Conservation (phyloP, 2,797 vertebrate genomes). For the Margarornis squamiger region DNA sequence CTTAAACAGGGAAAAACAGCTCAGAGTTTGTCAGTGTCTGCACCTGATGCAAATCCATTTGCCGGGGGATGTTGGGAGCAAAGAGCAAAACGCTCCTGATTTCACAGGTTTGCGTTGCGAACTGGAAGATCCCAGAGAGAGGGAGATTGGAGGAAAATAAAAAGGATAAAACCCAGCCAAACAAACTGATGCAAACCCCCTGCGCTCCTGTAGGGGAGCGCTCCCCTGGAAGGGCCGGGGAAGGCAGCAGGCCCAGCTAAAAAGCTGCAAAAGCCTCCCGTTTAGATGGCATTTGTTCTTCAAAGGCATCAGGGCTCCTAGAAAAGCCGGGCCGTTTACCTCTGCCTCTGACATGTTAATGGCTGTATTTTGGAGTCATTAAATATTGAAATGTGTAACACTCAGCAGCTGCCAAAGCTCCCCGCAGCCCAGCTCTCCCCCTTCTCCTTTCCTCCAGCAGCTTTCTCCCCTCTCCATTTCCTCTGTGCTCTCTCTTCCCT, state of each 20-base stretch:
- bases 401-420: constrained; percentile 61
- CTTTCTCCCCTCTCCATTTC: not conserved
- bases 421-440: not conserved
- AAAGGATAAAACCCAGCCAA: not conserved
- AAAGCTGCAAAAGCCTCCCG: constrained; percentile 18
- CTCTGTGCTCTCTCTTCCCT: not conserved
- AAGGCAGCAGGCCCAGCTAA: not conserved
- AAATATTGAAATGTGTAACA: constrained; percentile 68
- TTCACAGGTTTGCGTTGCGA: not conserved
- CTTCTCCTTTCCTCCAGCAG: not conserved
- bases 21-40: constrained; percentile 25
- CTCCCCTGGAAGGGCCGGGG: not conserved
- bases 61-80: not conserved
- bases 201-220: not conserved
- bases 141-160: not conserved
- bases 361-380: constrained; percentile 70
- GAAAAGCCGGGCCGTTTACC: constrained; percentile 49
- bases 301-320: constrained; percentile 42
- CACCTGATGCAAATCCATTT: constrained; percentile 12
- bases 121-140: not conserved
- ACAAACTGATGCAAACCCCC: not conserved
- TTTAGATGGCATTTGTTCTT: constrained; percentile 45
- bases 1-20: not conserved
- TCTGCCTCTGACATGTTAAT: constrained; percentile 68
- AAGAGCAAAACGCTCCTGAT: not conserved